These are phyloP conservation scores for Falco columbarius DNA, from an alignment of 2,797 vertebrate species.

Conservation along the genomic window DNA sequence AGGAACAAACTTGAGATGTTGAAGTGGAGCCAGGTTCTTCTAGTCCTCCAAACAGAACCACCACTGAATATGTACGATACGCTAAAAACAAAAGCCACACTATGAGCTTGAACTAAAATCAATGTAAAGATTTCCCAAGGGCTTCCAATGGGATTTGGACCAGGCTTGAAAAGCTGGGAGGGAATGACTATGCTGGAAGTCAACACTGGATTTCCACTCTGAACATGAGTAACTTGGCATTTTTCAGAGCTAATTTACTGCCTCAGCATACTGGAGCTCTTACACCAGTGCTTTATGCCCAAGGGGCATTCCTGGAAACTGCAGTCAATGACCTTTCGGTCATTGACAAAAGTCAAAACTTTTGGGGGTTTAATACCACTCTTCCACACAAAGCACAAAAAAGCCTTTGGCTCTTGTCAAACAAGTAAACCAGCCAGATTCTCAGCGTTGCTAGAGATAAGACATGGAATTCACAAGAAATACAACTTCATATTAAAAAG, in stretches of 20 bases:
- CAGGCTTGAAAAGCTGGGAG: neutral
- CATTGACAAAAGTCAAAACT: neutral
- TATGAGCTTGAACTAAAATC: neutral
- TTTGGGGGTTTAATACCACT: neutral
- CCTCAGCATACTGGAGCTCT: neutral
- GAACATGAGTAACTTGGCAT: neutral
- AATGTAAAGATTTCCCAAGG: neutral
- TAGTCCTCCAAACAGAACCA: neutral
- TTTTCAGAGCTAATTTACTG: neutral
- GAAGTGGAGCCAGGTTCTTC: neutral
- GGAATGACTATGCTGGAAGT: neutral
- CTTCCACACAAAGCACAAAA: neutral
- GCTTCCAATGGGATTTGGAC: neutral
- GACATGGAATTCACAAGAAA: neutral
- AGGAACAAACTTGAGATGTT: neutral
- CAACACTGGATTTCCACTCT: neutral
- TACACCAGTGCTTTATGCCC: neutral
- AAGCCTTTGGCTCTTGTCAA: neutral
- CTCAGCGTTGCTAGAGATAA: neutral
- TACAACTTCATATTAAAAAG: neutral
- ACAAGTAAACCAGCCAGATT: neutral
- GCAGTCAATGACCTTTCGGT: neutral
- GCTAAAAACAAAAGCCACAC: neutral
- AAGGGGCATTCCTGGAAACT: neutral
- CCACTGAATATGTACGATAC: neutral